Percentiles rank a stretch among this genome's conserved stretches.
Evolutionary conservation across 1,140 invertebrate species (phyloP).

Genomic region (Chironomus tepperi): DNA sequence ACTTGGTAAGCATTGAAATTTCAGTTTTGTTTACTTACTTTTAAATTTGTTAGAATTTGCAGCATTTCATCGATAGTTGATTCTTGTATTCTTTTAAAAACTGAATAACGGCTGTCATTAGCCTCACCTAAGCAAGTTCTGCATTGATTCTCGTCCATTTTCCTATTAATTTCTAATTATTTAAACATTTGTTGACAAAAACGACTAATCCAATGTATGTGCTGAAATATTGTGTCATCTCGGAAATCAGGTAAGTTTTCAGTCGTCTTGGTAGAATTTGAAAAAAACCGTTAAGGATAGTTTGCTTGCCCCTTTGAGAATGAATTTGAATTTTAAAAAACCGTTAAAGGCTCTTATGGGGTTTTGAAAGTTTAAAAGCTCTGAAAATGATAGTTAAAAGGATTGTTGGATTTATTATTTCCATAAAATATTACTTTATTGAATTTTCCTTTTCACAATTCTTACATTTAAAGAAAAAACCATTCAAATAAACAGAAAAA

Average conservation of each 20-base stretch:
- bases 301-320: too few species aligned
- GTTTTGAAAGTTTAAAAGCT: background rate
- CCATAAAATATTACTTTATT: background rate
- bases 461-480: background rate
- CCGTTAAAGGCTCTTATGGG: background rate
- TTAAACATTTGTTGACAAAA: background rate
- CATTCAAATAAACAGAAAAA: constrained; percentile 3
- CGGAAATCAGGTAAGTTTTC: too few species aligned
- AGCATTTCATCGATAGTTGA: background rate
- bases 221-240: too few species aligned
- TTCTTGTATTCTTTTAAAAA: background rate
- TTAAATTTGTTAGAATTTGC: background rate
- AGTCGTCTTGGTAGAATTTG: too few species aligned
- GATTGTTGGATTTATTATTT: background rate
- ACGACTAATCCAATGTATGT: too few species aligned
- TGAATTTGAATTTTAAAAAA: background rate
- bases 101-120: background rate
- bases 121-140: background rate
- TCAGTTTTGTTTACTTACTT: background rate
- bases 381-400: background rate
- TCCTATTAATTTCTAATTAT: background rate
- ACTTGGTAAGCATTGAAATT: background rate
- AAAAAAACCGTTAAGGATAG: too few species aligned
- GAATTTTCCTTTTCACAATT: background rate
- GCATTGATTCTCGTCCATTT: constrained; percentile 1